Conservation (phyloP, 2,113 vertebrate species). For the Cebus imitator region DNA sequence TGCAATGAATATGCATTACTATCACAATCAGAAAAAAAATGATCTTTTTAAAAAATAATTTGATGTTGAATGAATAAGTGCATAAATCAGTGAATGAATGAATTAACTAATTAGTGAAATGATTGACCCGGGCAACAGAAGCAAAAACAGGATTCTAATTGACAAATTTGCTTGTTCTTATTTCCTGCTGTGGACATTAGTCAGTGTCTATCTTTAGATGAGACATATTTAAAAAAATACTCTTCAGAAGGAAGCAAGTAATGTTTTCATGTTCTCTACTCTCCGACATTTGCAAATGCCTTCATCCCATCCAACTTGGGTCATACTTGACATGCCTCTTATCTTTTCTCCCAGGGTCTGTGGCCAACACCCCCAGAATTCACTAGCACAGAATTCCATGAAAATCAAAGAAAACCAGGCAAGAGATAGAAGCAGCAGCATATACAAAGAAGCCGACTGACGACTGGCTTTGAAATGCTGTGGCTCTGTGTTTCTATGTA, state of each 20-base stretch:
- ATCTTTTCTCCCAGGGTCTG: neutral
- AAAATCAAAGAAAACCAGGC: conserved; percentile 46
- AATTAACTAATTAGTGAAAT: conserved; percentile 70
- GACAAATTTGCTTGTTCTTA: conserved; percentile 62
- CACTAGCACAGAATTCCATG: neutral
- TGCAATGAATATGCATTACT: conserved; percentile 61
- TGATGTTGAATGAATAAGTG: conserved; percentile 41
- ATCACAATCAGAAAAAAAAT: conserved; percentile 62
- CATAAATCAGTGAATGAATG: conserved; percentile 66
- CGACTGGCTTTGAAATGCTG: neutral
- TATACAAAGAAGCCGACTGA: neutral
- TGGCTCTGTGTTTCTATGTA: neutral
- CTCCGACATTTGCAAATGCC: conserved; percentile 37
- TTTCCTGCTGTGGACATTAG: conserved; percentile 67
- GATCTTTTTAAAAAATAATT: conserved; percentile 41
- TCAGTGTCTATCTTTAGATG: conserved; percentile 64
- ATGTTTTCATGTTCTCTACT: conserved; percentile 20
- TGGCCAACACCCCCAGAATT: neutral
- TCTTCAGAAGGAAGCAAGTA: conserved; percentile 32
- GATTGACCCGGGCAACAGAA: conserved; percentile 53
- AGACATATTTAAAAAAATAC: conserved; percentile 49
- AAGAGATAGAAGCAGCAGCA: neutral
- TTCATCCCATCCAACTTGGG: neutral
- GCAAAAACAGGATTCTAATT: conserved; percentile 55
- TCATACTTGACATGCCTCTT: neutral